Evolutionary conservation across 2,113 vertebrate genomes (phyloP).

Genomic region (Recurvirostra avosetta): DNA sequence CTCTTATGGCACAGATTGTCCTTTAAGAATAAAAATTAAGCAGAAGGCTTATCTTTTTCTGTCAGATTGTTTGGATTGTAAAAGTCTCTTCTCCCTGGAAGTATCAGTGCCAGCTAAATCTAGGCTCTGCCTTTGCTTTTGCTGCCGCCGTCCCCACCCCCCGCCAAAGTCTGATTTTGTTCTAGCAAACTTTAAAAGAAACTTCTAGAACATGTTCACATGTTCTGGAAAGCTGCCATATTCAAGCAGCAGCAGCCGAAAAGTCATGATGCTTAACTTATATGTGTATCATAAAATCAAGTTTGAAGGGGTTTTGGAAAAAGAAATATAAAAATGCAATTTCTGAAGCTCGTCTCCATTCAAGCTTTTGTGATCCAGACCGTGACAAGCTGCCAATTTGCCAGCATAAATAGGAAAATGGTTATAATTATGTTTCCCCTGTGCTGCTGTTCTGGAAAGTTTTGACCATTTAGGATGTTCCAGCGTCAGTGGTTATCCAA

Average conservation of each 20-base stretch:
- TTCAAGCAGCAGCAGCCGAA: neutral
- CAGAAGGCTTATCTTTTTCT: neutral
- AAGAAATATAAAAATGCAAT: conserved; percentile 18
- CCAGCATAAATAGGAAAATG: conserved; percentile 68
- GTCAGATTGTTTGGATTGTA: neutral
- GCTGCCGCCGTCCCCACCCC: neutral
- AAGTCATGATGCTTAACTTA: neutral
- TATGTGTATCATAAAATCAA: conserved; percentile 4
- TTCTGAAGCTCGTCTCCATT: conserved; percentile 34
- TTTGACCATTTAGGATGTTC: conserved; percentile 59
- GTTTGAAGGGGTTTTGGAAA: conserved; percentile 20
- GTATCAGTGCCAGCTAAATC: neutral
- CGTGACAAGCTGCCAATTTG: conserved; percentile 53
- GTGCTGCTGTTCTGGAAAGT: conserved; percentile 47
- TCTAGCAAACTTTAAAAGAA: neutral
- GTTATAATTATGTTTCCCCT: neutral
- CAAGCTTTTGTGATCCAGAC: conserved; percentile 27
- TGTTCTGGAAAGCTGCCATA: neutral
- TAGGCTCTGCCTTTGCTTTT: neutral
- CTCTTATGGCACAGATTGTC: neutral
- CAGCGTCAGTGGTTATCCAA: conserved; percentile 37
- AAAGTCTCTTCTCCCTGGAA: neutral
- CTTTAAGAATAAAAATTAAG: neutral
- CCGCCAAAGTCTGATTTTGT: neutral
- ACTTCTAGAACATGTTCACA: neutral